phyloP scores from a whole-genome alignment of 2,888 invertebrate genomes.

The Drosophila mulleri region DNA sequence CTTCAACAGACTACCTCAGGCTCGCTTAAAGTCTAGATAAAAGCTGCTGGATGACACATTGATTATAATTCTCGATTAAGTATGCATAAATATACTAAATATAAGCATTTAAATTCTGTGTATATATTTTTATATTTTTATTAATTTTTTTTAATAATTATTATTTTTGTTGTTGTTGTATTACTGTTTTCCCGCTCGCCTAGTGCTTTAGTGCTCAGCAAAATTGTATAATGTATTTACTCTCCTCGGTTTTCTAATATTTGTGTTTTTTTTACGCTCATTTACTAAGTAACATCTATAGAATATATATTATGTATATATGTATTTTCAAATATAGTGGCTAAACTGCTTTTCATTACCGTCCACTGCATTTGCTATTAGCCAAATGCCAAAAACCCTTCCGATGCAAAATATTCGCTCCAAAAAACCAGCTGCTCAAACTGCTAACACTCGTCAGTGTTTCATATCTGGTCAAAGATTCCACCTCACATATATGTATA shows the following conservation, averaged over 20 bases:
- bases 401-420: slow-evolving; percentile 32
- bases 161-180: not conserved
- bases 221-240: slow-evolving; percentile 42
- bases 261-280: slow-evolving; percentile 29
- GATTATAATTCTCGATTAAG: slow-evolving; percentile 30
- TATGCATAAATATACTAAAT: slow-evolving; percentile 15
- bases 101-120: slow-evolving; percentile 35
- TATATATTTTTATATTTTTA: slow-evolving; percentile 14
- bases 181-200: slow-evolving; percentile 12
- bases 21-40: slow-evolving; percentile 50
- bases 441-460: slow-evolving; percentile 1
- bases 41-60: slow-evolving; percentile 50
- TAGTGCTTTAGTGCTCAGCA: slow-evolving; percentile 65
- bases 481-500: not conserved
- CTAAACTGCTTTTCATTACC: slow-evolving; percentile 37
- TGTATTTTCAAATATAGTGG: slow-evolving; percentile 19
- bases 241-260: slow-evolving; percentile 20
- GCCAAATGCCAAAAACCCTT: not conserved
- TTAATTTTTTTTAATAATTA: slow-evolving; percentile 16
- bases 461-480: not conserved
- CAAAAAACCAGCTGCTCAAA: slow-evolving; percentile 42
- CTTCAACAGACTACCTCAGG: slow-evolving; percentile 42
- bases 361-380: not conserved
- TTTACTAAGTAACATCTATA: slow-evolving; percentile 45
- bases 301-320: slow-evolving; percentile 16